Base-by-base conservation (phyloP, 2,113 vertebrate species). In the Nothoprocta perdicaria region DNA sequence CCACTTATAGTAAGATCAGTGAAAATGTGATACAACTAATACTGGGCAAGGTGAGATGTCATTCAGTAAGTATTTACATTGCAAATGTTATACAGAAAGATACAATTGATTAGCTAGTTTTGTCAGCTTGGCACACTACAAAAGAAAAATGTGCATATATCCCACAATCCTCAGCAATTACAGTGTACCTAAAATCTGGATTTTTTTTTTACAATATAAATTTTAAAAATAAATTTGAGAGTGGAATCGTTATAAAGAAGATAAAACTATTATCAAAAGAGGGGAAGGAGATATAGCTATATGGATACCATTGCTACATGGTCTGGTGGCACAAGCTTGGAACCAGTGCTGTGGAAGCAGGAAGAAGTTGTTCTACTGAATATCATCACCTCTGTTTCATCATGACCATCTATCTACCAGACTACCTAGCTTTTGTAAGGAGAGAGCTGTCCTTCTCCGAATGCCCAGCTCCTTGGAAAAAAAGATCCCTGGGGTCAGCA, bases 101-200 rank as follows among this genome's bases (percentile, higher is more conserved):
- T 67, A 4, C 38, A 86, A 22, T 74, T 93, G 66, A 84, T 88
- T 86, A 86, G 94, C 24, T 74, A 60, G 87, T 80, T 90, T 77
- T 92, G 78, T 89, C 93, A 96, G 94, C 72, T 81, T 84, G 77
- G 85, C 50, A 89, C 41, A 84, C 60, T 88, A 48, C 71, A 74
- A 77, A 90, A 92, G 80, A 92, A 82, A 91, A 87, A 93, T 84
- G 93, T 96, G 85, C 80, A 92, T 73, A 91, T 86, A 91, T 94
- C 73, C 95, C 92, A 95, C 58, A 94, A 94, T 79, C 83, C 74
- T 84, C 69, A 80, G 69, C 91, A 96, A 95, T 95, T 96, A 92
- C 33, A 66, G 31, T n/a, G 68, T 93, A 91, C 75, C 95, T 93
- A 90, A 57, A 57, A 86, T 84, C 55, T 61, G 84, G 82, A 66